Evolutionary conservation across 1,140 invertebrate species (phyloP), one percentile per base, ranked within the genome.

Genomic region (Anadara kagoshimensis): DNA sequence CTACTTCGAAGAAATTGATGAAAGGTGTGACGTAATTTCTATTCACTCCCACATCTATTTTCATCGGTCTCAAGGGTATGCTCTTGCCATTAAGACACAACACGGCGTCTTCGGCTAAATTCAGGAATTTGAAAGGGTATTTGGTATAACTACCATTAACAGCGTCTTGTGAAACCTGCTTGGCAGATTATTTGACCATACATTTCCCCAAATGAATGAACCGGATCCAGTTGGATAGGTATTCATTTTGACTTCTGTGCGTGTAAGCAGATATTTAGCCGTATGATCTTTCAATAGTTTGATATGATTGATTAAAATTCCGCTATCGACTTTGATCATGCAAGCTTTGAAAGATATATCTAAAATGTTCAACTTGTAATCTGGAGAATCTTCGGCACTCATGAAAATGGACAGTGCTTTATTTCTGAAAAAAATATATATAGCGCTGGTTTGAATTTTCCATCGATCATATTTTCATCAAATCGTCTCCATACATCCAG

Each of bases 11-110:
- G 5, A 66, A 26, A 47, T 66, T 66, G 45, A 49, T 29, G 29
- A 66, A 51, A 66, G 64, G 51, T 18, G 64, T 66, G 11, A 66
- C 49, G 14, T 14, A 49, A 64, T 64, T 64, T 18, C n/a, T n/a
- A 10, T 51, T 16, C 4, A 36, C 7, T 36, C 29, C 29, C 2
- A 36, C 49, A 51, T 29, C 45, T 7, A 47, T 44, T 26, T 66
- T 66, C 14, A 36, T 66, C 4, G 64, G 64, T 11, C 64, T 47
- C 18, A 43, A 24, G 49, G 64, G 49, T 1, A 41, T 44, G n/a
- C 51, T 54, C 29, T 36, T 7, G 29, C 29, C 29, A 36, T 36
- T 36, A 3, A 36, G 22, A 51, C 41, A 54, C 49, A 56, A 36
- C 20, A 24, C 62, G 10, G 47, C 18, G 24, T 64, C 62, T 47